Base-by-base conservation (phyloP, 1,140 invertebrate species). In the Drosophila lowei region DNA sequence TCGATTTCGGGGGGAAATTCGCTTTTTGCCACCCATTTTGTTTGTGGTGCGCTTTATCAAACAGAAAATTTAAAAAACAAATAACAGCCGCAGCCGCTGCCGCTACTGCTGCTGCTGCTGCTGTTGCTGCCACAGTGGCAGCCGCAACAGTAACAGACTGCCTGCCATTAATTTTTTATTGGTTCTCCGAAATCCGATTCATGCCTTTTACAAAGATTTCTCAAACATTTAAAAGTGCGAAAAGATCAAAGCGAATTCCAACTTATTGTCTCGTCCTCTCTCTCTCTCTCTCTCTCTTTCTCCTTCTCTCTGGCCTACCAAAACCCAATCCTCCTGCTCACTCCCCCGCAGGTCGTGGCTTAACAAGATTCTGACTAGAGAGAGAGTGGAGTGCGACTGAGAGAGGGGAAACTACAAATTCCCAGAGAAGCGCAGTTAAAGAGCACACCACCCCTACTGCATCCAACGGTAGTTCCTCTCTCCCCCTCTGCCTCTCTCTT, bases 61-160 rank as follows among this genome's bases (percentile, higher is more conserved):
- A 86, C 81, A 88, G 81, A 86, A 86, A 85, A 85, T 85, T 86
- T 85, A 85, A 85, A 85, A 85, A 85, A 85, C 81, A 85, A 85
- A 85, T 86, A 85, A 64, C 77, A 85, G 47, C 66, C 61, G 53
- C 57, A 15, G 41, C 38, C 30, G 28, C 38, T 25, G 46, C 42
- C 6, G 25, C 25, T 28, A 7, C 6, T 28, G 28, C 6, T 30
- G 30, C 28, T 34, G 41, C 38, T 49, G 28, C 34, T 25, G 52
- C 43, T 48, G 38, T 18, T 44, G 25, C 46, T n/a, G 44, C 38
- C 41, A 42, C 44, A 53, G 58, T 30, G 73, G 43, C 47, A 72
- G 56, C 73, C 72, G 52, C 46, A 79, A 44, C 58, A 67, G 64
- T 52, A 77, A 60, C 62, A 72, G 68, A 48, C 60, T 57, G 43